phyloP scores from a whole-genome alignment of 2,888 invertebrate genomes.

The Micropterix aruncella region DNA sequence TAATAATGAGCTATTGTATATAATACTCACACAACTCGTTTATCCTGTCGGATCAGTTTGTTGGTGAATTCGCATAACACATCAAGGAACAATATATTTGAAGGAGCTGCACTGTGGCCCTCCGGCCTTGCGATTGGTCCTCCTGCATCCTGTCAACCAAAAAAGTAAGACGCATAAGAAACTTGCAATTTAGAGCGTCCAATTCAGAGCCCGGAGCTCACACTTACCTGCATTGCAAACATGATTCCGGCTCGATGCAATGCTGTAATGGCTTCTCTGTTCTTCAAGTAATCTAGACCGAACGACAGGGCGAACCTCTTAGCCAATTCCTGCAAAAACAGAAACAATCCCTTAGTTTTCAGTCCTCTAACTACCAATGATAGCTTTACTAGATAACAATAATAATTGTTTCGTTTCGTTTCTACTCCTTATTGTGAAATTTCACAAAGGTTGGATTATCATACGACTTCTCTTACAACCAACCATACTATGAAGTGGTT shows the following conservation, averaged over 20 bases:
- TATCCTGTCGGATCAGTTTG: constrained; percentile 93
- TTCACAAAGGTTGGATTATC: background rate
- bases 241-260: constrained; percentile 89
- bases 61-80: constrained; percentile 92
- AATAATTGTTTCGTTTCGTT: background rate
- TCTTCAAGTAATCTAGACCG: constrained; percentile 92
- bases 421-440: too few species aligned
- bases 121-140: constrained; percentile 39
- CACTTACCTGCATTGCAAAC: constrained; percentile 62
- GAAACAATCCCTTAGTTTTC: background rate
- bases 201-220: too few species aligned
- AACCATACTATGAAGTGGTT: too few species aligned
- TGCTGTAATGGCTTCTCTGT: constrained; percentile 90
- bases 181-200: too few species aligned
- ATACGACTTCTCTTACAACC: too few species aligned
- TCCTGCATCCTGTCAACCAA: constrained; percentile 38
- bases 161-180: too few species aligned
- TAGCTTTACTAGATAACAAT: background rate
- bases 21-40: constrained; percentile 70
- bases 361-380: constrained; percentile 1
- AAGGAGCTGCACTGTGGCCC: constrained; percentile 70
- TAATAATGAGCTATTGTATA: too few species aligned
- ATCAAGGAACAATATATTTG: constrained; percentile 85
- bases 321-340: constrained; percentile 63
- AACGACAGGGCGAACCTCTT: constrained; percentile 94